Conservation (phyloP, 2,888 invertebrate genomes). For the Sialis fuliginosa region DNA sequence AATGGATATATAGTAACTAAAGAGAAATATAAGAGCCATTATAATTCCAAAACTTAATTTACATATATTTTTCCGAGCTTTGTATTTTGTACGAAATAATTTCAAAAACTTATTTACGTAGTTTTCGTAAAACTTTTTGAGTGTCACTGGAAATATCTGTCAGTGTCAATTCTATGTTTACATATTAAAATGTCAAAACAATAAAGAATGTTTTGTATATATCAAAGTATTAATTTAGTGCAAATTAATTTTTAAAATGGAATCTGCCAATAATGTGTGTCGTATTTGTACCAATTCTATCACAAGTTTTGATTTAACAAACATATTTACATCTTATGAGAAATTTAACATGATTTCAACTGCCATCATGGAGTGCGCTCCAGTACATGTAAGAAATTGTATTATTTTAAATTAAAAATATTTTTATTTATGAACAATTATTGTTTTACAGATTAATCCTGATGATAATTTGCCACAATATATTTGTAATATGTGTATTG, state of each 20-base stretch:
- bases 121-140: too few species aligned
- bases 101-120: too few species aligned
- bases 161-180: background rate
- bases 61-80: too few species aligned
- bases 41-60: too few species aligned
- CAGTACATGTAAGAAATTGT: conserved; percentile 2
- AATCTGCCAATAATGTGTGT: background rate
- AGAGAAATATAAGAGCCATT: too few species aligned
- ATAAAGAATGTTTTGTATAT: background rate
- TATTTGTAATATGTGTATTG: conserved; percentile 1
- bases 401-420: background rate
- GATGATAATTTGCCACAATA: background rate
- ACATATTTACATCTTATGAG: background rate
- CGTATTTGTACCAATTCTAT: conserved; percentile 1
- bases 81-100: too few species aligned
- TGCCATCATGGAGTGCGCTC: conserved; percentile 4
- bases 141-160: too few species aligned
- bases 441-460: background rate
- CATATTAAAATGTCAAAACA: background rate
- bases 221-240: too few species aligned
- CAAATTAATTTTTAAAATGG: too few species aligned
- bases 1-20: too few species aligned
- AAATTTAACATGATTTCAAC: background rate
- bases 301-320: conserved; percentile 1
- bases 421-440: background rate